Percentiles rank a stretch among this genome's conserved stretches.
These are phyloP conservation scores for Nicator chloris DNA, from an alignment of 2,113 vertebrate genomes.

Conservation along the genomic window DNA sequence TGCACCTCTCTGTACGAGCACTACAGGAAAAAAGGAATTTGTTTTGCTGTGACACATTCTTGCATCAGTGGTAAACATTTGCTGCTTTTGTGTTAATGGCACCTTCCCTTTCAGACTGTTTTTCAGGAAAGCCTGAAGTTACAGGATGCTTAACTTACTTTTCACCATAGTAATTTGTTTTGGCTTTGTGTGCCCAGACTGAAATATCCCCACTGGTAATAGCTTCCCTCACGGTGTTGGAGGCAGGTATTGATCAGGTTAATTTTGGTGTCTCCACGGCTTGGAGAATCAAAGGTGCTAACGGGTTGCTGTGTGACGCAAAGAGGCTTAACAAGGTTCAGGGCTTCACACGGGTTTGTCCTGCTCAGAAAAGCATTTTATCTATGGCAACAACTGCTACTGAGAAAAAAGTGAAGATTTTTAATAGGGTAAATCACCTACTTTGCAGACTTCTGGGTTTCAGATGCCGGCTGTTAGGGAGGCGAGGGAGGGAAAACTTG, in stretches of 20 bases:
- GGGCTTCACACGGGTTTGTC: rapidly evolving
- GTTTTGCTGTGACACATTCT: not conserved
- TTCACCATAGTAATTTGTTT: not conserved
- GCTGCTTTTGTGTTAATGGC: not conserved
- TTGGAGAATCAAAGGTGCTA: not conserved
- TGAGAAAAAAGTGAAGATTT: not conserved
- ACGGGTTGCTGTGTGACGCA: not conserved
- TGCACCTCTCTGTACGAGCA: not conserved
- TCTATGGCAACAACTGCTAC: not conserved
- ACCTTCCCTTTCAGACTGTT: not conserved
- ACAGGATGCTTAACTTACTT: not conserved
- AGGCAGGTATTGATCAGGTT: not conserved
- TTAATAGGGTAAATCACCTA: not conserved
- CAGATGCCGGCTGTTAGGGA: not conserved
- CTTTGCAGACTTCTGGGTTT: not conserved
- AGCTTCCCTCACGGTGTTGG: not conserved
- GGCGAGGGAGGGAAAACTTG: not conserved
- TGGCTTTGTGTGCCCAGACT: not conserved
- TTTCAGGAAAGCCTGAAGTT: not conserved
- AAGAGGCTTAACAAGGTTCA: not conserved
- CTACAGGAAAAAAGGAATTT: not conserved
- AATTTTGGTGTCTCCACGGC: not conserved
- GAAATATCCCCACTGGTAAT: not conserved
- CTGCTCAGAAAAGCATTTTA: not conserved
- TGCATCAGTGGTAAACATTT: not conserved